Conservation (phyloP, 35 echinoderm and acorn worm genomes). For the Apostichopus parvimensis region DNA sequence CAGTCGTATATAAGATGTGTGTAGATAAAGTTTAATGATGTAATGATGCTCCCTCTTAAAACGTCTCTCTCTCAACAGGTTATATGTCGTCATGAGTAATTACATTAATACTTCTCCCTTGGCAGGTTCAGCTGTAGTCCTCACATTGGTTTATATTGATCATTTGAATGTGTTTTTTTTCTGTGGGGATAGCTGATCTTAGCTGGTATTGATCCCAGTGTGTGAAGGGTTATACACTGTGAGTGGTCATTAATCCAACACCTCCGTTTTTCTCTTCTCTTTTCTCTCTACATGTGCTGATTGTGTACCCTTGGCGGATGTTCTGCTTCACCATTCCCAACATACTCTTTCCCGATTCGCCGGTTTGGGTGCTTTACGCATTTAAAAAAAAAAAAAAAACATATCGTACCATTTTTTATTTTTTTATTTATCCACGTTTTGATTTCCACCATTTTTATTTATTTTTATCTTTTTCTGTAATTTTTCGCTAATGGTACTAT, state of each 20-base stretch:
- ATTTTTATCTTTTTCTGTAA: neutral
- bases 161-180: neutral
- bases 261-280: slow-evolving; percentile 28
- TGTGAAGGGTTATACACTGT: neutral
- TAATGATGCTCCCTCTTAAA: neutral
- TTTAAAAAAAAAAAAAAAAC: too few species aligned
- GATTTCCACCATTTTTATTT: neutral
- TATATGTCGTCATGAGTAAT: neutral
- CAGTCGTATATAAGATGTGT: too few species aligned
- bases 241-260: slow-evolving; percentile 26
- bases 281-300: slow-evolving; percentile 40
- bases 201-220: too few species aligned
- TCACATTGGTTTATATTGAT: neutral
- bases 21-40: too few species aligned
- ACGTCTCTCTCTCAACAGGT: neutral
- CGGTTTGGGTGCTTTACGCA: slow-evolving; percentile 20
- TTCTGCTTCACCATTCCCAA: slow-evolving; percentile 28
- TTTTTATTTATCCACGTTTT: neutral
- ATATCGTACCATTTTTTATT: neutral
- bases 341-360: neutral
- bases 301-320: neutral
- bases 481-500: neutral
- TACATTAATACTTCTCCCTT: too few species aligned
- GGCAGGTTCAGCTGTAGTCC: neutral
- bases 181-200: neutral